Percentiles rank a stretch among this genome's conserved stretches.
These are phyloP conservation scores for Sphenopsis melanotis DNA, from an alignment of 2,797 vertebrate species.

Conservation along the genomic window DNA sequence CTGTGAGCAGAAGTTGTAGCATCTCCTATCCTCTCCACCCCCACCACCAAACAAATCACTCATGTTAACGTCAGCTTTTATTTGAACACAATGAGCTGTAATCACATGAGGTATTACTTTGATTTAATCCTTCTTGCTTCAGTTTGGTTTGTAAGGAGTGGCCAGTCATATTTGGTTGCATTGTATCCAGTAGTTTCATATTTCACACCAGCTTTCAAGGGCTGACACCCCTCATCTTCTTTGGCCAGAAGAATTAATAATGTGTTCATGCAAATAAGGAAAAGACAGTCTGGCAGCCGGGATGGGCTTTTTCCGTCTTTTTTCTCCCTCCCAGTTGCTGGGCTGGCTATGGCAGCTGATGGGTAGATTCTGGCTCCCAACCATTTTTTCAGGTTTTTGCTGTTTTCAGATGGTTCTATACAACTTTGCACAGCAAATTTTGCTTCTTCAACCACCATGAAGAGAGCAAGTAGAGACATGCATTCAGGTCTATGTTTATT, in stretches of 20 bases:
- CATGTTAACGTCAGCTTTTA: slow-evolving; percentile 12
- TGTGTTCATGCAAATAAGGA: not conserved
- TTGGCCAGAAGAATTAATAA: not conserved
- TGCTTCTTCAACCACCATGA: not conserved
- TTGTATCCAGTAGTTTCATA: not conserved
- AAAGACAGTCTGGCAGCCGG: not conserved
- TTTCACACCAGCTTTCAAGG: not conserved
- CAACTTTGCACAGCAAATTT: not conserved
- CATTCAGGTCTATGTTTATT: not conserved
- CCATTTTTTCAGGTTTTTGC: not conserved
- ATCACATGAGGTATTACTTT: slow-evolving; percentile 36
- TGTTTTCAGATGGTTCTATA: not conserved
- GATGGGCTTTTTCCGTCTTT: not conserved
- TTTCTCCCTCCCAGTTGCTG: not conserved
- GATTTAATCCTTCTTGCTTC: slow-evolving; percentile 41
- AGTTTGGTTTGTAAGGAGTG: slow-evolving; percentile 39
- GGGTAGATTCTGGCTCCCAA: not conserved
- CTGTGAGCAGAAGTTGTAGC: not conserved
- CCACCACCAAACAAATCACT: slow-evolving; percentile 1
- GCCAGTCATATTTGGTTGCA: not conserved
- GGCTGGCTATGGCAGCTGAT: not conserved
- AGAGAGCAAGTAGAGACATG: not conserved
- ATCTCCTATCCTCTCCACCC: not conserved
- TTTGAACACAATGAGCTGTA: slow-evolving; percentile 38
- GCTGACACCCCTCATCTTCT: not conserved